These are phyloP conservation scores for Dinoponera quadriceps DNA, from an alignment of 1,140 invertebrate species.

Conservation along the genomic window DNA sequence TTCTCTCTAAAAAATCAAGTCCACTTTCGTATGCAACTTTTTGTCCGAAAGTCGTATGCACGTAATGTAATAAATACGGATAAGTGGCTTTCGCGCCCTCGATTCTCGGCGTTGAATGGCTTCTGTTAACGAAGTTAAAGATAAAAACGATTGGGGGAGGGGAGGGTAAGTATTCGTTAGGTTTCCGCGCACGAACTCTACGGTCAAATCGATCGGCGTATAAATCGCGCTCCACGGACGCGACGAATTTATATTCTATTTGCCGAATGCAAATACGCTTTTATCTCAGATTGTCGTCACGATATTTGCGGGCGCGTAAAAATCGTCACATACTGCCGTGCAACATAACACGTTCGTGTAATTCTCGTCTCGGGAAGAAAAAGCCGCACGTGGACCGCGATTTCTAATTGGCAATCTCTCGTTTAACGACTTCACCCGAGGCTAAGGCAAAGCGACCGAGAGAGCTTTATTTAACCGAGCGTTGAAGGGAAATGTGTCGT, in stretches of 20 bases:
- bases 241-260: background rate
- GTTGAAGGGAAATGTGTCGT: background rate
- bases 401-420: background rate
- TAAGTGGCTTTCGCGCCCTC: background rate
- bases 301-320: background rate
- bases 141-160: conserved; percentile 13
- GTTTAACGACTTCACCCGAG: background rate
- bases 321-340: background rate
- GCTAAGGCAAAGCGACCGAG: background rate
- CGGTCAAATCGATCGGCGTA: conserved; percentile 4
- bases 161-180: conserved; percentile 14
- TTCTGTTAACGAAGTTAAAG: conserved; percentile 42
- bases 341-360: background rate
- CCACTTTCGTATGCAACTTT: conserved; percentile 11
- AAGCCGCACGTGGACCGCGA: background rate
- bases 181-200: conserved; percentile 24
- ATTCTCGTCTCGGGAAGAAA: background rate
- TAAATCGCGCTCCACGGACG: background rate
- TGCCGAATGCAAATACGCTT: background rate
- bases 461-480: background rate
- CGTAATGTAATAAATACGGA: background rate
- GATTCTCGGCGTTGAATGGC: background rate
- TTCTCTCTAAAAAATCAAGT: no score
- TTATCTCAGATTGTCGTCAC: background rate
- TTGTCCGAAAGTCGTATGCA: no score